These are phyloP conservation scores for Mystacornis crossleyi DNA, from an alignment of 2,113 vertebrate genomes.

Conservation along the genomic window DNA sequence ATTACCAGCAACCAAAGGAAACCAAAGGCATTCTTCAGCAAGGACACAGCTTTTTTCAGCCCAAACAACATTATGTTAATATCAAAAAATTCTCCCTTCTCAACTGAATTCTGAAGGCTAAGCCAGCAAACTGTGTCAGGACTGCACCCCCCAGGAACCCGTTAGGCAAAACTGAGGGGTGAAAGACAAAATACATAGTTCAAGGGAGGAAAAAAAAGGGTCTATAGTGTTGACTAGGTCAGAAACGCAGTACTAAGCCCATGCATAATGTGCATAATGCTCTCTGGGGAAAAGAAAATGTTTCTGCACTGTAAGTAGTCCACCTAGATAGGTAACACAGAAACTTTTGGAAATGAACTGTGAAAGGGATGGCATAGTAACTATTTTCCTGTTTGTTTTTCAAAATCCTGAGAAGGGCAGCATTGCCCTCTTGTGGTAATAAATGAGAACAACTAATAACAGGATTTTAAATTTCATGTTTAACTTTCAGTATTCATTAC, in stretches of 20 bases:
- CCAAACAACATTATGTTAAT: too few species aligned
- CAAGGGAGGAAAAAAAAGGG: neutral
- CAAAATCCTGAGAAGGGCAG: neutral
- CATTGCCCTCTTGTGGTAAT: constrained; percentile 16
- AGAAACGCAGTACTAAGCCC: neutral
- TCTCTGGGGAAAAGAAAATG: neutral
- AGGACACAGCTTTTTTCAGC: neutral
- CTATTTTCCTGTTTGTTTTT: neutral
- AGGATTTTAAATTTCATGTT: neutral
- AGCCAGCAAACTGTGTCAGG: neutral
- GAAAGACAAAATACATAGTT: neutral
- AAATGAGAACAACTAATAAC: neutral
- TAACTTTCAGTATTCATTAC: neutral
- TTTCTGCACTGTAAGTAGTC: neutral
- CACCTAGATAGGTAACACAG: neutral
- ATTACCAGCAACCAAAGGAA: neutral
- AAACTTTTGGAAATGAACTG: neutral
- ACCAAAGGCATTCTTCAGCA: neutral
- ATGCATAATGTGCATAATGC: neutral
- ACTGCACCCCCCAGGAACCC: neutral
- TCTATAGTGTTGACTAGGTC: neutral
- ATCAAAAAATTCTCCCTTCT: neutral
- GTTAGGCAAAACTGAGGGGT: neutral
- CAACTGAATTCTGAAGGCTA: neutral
- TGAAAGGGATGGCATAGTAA: neutral